Conservation (phyloP, 2,888 invertebrate species). For the Dolichopus griseipennis region DNA sequence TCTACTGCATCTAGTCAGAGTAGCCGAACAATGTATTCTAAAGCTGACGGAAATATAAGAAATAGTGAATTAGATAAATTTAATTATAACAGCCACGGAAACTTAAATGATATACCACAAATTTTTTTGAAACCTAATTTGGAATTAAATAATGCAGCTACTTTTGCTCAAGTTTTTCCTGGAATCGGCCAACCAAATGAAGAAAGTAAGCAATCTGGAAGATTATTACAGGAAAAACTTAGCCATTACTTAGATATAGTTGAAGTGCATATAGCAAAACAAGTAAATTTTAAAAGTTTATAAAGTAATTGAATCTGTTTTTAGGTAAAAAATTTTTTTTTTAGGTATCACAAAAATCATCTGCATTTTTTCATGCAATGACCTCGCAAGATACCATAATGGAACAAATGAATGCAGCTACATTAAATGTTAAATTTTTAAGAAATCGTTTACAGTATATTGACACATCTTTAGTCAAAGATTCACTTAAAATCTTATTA, state of each 20-base stretch:
- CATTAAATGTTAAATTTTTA: constrained; percentile 63
- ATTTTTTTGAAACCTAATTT: constrained; percentile 76
- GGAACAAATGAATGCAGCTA: constrained; percentile 83
- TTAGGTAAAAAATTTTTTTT: constrained; percentile 28
- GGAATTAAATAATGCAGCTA: constrained; percentile 66
- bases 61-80: constrained; percentile 17
- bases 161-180: constrained; percentile 79
- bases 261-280: constrained; percentile 85
- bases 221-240: constrained; percentile 77
- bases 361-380: constrained; percentile 97
- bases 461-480: constrained; percentile 68
- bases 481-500: constrained; percentile 69
- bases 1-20: constrained; percentile 16
- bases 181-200: constrained; percentile 46
- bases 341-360: constrained; percentile 73
- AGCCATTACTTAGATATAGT: constrained; percentile 91
- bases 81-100: constrained; percentile 26
- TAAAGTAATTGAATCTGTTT: neutral
- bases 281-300: constrained; percentile 42
- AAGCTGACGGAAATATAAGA: constrained; percentile 23
- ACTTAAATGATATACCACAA: constrained; percentile 64
- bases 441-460: constrained; percentile 68
- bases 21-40: constrained; percentile 3
- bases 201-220: constrained; percentile 45
- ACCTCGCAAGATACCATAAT: constrained; percentile 95